A percentile compares a stretch with the other conserved stretches of the same genome.
These are phyloP conservation scores for Stegastes partitus DNA, from an alignment of 2,113 vertebrate genomes.

Conservation along the genomic window DNA sequence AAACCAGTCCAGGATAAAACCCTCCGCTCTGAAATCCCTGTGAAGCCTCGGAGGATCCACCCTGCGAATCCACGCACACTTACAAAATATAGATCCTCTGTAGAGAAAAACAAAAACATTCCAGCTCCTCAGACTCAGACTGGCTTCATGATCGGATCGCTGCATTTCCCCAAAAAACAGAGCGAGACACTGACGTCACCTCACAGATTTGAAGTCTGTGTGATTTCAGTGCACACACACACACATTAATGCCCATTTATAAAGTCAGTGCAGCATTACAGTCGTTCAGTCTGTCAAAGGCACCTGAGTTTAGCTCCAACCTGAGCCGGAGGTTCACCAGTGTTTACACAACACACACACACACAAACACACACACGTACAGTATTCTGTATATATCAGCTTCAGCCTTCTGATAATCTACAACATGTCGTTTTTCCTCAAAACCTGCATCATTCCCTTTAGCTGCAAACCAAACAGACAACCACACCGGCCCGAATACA, in stretches of 20 bases:
- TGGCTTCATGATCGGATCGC: neutral
- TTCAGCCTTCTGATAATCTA: no score
- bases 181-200: no score
- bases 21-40: neutral
- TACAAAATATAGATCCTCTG: conserved; percentile 54
- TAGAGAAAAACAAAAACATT: conserved; percentile 36
- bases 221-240: neutral
- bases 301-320: conserved; percentile 67
- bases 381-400: neutral
- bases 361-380: conserved; percentile 20
- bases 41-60: conserved; percentile 2
- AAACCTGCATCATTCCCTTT: no score
- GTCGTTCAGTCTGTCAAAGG: conserved; percentile 57
- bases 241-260: conserved; percentile 24
- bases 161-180: no score
- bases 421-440: no score
- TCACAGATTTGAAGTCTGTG: neutral
- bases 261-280: conserved; percentile 58
- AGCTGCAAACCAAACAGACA: no score
- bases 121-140: no score
- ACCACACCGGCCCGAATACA: no score
- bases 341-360: conserved; percentile 35
- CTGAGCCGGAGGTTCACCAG: conserved; percentile 57
- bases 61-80: conserved; percentile 1
- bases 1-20: neutral